A percentile compares a stretch with the other conserved stretches of the same genome.
These are phyloP conservation scores for Cryptotermes secundus DNA, from an alignment of 1,140 invertebrate genomes.

Conservation along the genomic window DNA sequence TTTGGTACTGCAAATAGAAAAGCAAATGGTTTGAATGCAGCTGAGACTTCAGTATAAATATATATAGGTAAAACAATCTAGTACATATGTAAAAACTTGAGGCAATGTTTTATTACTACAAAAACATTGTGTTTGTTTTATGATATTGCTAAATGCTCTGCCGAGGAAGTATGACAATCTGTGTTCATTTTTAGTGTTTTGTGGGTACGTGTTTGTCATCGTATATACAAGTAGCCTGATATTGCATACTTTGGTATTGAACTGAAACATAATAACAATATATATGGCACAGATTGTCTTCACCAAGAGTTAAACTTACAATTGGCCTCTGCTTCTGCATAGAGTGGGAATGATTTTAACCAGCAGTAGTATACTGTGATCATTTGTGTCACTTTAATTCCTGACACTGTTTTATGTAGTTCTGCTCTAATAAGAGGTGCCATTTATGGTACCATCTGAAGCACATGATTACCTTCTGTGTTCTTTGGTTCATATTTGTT, in stretches of 20 bases:
- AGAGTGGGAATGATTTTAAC: conserved; percentile 13
- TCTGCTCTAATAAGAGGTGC: not conserved
- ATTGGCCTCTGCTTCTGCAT: not conserved
- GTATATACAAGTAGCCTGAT: not conserved
- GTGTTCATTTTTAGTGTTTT: conserved; percentile 5
- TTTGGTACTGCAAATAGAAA: conserved; percentile 7
- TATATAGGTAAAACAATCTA: not conserved
- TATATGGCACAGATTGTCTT: not conserved
- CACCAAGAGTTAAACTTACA: not conserved
- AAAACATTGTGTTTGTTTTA: not conserved
- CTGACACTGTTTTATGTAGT: not conserved
- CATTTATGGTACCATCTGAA: not conserved
- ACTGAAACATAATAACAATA: not conserved
- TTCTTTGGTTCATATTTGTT: not conserved
- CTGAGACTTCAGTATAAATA: conserved; percentile 29
- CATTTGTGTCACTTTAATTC: not conserved
- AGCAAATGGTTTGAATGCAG: conserved; percentile 29
- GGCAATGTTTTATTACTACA: not conserved
- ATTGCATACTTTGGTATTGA: not conserved
- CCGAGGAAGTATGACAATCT: not conserved
- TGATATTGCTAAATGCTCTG: not conserved
- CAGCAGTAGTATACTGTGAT: not conserved
- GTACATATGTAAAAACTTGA: not conserved
- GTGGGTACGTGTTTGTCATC: not conserved
- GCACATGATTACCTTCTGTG: not conserved